Base-by-base conservation (phyloP, 2,797 vertebrate genomes). In the Nasua narica region DNA sequence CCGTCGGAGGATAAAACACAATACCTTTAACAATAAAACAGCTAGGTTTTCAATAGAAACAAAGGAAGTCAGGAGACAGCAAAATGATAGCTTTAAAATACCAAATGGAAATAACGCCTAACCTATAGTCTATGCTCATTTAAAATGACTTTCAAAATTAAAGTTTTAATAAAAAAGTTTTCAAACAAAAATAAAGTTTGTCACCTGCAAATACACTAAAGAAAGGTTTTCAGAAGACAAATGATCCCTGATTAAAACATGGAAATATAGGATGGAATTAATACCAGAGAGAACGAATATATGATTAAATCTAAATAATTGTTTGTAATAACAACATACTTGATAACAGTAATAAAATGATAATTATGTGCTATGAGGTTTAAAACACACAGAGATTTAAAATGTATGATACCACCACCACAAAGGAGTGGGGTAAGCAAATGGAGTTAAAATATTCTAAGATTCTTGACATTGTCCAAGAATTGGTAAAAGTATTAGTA, bases 191-290 rank as follows among this genome's bases (percentile, higher is more conserved):
- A 40, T 48, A 87, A 43, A 56, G 48, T 67, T 23, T 69, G 52
- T 46, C 69, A 87, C 19, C 32, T 72, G 50, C 9, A 95, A 50
- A 81, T 85, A 60, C n/a, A 90, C 50, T 69, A 11, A 76, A 58
- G 29, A 83, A 84, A 84, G 29, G 19, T 84, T 91, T 95, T 88
- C 46, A 88, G 37, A 94, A 88, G 43, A 69, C 90, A 91, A 90
- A 43, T 54, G 46, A 91, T 58, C 40, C 40, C 50, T 70, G 52
- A 87, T 3, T 78, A 25, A 91, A 88, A 84, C 46, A 79, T 48
- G 35, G 60, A 96, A 94, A 83, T 89, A 83, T 4, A 77, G 35
- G 35, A 77, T 84, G 40, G n/a, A 79, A 72, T 56, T 25, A 94
- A 11, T 32, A 62, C 11, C n/a, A 83, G 70, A 87, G 78, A 91